A percentile compares a stretch with the other conserved stretches of the same genome.
phyloP scores from a whole-genome alignment of 2,797 vertebrate species.

The Buceros bicornis region DNA sequence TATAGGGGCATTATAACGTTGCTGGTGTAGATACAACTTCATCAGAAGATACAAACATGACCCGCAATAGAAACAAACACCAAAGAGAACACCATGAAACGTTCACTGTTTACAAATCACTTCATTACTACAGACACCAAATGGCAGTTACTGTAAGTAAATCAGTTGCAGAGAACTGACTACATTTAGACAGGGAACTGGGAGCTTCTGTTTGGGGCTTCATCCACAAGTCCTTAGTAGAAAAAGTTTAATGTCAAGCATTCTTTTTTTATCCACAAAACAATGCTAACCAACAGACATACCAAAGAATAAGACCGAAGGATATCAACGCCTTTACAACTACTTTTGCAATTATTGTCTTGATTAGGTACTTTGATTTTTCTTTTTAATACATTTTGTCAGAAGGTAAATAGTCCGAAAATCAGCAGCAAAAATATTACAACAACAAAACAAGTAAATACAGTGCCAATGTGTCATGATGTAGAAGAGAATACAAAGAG shows the following conservation, averaged over 20 bases:
- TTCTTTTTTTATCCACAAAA: conserved; percentile 82
- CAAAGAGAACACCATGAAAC: conserved; percentile 82
- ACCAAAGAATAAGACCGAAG: conserved; percentile 76
- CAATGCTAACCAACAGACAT: conserved; percentile 80
- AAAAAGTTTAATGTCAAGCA: conserved; percentile 79
- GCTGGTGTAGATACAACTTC: conserved; percentile 82
- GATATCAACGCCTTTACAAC: conserved; percentile 77
- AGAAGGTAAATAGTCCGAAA: conserved; percentile 76
- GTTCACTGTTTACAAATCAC: conserved; percentile 84
- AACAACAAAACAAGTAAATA: conserved; percentile 78
- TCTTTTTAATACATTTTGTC: conserved; percentile 62
- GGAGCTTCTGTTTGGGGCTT: conserved; percentile 72
- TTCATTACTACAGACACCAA: conserved; percentile 84
- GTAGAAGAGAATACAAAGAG: conserved; percentile 77
- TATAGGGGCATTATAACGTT: conserved; percentile 77
- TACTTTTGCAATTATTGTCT: conserved; percentile 69
- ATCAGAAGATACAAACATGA: conserved; percentile 80
- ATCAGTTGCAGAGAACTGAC: conserved; percentile 78
- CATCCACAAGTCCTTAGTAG: conserved; percentile 78
- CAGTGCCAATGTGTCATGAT: conserved; percentile 76
- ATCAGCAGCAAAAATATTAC: conserved; percentile 83
- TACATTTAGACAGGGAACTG: conserved; percentile 72
- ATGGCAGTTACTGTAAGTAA: conserved; percentile 85
- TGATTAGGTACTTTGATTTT: conserved; percentile 69
- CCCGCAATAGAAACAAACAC: conserved; percentile 81